phyloP scores from a whole-genome alignment of 2,888 invertebrate genomes.

The Pandemis cinnamomeana region DNA sequence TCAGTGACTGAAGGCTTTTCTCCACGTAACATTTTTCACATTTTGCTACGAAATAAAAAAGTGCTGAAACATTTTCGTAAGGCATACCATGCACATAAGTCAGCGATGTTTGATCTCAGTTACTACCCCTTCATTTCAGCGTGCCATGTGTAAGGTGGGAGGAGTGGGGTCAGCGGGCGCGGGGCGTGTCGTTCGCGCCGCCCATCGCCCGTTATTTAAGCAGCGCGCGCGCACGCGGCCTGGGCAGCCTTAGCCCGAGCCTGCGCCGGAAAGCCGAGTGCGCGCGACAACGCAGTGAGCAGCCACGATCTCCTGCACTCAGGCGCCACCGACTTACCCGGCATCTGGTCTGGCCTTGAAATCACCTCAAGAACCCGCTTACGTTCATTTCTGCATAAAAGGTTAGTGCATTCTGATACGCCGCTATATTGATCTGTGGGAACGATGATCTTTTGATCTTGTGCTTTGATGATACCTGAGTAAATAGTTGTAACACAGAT shows the following conservation, averaged over 20 bases:
- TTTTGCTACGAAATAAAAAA: neutral
- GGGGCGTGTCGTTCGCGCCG: conserved; percentile 73
- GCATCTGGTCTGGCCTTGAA: conserved; percentile 30
- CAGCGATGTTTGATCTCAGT: neutral
- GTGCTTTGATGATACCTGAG: neutral
- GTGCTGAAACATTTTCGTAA: neutral
- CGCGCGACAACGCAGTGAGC: conserved; percentile 17
- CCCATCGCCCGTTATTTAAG: conserved; percentile 59
- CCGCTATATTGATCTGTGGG: neutral
- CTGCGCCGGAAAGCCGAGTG: conserved; percentile 16
- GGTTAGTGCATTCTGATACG: conserved; percentile 23
- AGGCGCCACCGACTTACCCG: conserved; percentile 20
- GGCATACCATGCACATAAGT: neutral
- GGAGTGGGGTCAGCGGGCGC: conserved; percentile 63
- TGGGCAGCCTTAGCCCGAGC: conserved; percentile 39
- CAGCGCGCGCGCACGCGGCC: conserved; percentile 40
- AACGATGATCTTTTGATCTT: neutral
- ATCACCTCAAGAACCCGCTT: conserved; percentile 31
- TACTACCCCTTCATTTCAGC: neutral
- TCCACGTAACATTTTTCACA: neutral
- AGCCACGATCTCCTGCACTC: conserved; percentile 23
- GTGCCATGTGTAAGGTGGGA: conserved; percentile 39
- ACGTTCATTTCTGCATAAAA: conserved; percentile 39
- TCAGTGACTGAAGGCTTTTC: neutral
- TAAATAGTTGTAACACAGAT: neutral